Evolutionary conservation across 2,888 invertebrate species (phyloP), one percentile per base, ranked within the genome.

Genomic region (Elgonia sp.): DNA sequence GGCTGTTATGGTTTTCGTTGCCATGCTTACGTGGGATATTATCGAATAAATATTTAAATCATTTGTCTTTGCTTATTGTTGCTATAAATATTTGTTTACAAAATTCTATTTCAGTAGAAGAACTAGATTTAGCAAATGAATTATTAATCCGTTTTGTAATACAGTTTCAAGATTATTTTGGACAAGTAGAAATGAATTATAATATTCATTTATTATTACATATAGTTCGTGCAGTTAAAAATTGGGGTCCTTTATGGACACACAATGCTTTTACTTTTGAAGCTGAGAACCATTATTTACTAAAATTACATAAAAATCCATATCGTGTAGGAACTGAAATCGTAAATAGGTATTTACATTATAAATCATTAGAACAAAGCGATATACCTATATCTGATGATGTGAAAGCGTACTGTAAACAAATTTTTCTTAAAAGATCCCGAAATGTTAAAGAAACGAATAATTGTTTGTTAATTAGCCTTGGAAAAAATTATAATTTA

Each of bases 241-340:
- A 83, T 63, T 89, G 77, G 73, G 86, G 86, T 20, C 87, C 75
- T 16, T 55, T 84, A n/a, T 86, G 76, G 63, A 29, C 84, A 12
- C 86, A 86, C 21, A 72, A 29, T 40, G 87, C 85, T 7, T 87
- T 87, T 50, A 16, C 72, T 12, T 87, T 87, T 65, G 85, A 87
- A 75, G 69, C 40, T 10, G 87, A 85, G 29, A 89, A 89, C 65
- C 82, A 79, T 0, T n/a, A 67, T 12, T n/a, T 84, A 16, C n/a
- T 77, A 60, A 9, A 70, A 63, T 55, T 84, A 40, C 29, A 70
- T 14, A 76, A 84, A 62, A 76, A 70, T 55, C 60, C 84, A 1
- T 70, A 77, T 63, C 77, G 77, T 5, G 65, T 77, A 7, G 63
- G 37, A 14, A 29, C 16, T n/a, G 77, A 84, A 84, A 75, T 84